These are phyloP conservation scores for Euplexia lucipara DNA, from an alignment of 2,888 invertebrate species.

Conservation along the genomic window DNA sequence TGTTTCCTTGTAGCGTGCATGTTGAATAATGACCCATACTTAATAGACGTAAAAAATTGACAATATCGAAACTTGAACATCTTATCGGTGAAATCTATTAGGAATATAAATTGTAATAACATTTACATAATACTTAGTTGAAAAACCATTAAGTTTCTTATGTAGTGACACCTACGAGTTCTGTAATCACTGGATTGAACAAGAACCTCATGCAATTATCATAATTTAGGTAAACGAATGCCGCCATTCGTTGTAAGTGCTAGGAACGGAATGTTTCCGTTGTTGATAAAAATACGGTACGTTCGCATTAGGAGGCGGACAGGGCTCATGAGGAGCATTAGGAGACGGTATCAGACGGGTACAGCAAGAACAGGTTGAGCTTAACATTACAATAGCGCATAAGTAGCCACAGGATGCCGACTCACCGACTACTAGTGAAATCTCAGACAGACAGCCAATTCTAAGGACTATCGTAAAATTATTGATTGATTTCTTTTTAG, in stretches of 20 bases:
- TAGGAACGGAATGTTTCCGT: conserved; percentile 46
- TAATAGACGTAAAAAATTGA: conserved; percentile 63
- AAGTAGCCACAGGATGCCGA: conserved; percentile 36
- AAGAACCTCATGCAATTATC: conserved; percentile 56
- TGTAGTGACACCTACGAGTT: conserved; percentile 58
- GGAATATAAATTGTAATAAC: conserved; percentile 61
- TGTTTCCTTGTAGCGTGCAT: conserved; percentile 74
- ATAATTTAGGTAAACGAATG: conserved; percentile 60
- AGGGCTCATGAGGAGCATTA: conserved; percentile 42
- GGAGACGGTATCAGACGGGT: conserved; percentile 51
- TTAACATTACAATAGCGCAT: conserved; percentile 50
- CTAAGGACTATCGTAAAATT: conserved; percentile 10
- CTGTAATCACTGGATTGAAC: conserved; percentile 58
- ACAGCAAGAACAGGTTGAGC: conserved; percentile 44
- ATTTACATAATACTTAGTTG: conserved; percentile 65
- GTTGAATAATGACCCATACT: conserved; percentile 74
- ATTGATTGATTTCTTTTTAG: background rate
- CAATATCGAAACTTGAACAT: conserved; percentile 62
- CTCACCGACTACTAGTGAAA: conserved; percentile 30
- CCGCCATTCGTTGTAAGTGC: conserved; percentile 44
- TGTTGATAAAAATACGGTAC: conserved; percentile 55
- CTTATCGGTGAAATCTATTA: conserved; percentile 59
- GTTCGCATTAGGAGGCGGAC: conserved; percentile 22
- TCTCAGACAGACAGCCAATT: conserved; percentile 14
- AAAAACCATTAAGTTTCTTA: conserved; percentile 57